Base-by-base conservation (phyloP, 1,140 invertebrate species). In the Scaptomyza graminum region DNA sequence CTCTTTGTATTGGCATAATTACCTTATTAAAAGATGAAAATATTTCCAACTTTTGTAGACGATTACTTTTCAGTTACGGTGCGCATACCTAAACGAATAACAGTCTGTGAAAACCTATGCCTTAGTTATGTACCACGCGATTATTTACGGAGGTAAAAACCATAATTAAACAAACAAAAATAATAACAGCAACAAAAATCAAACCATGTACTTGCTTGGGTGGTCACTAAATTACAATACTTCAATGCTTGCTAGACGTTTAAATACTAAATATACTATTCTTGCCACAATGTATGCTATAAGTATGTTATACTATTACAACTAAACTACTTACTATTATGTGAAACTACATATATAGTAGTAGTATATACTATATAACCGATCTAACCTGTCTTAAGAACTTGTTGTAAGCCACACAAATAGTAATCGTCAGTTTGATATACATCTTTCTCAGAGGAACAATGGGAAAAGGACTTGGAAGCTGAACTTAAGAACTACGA, bases 381-480 rank as follows among this genome's bases (percentile, higher is more conserved):
- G 37, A 41, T 6, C 28, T 61, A 31, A 46, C 13, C 18, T 67
- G 56, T 41, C 18, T 56, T 34, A 34, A 34, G 31, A 2, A 31
- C 37, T 16, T 43, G 37, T 43, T 52, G 8, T 75, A 85, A 85
- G 82, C 82, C 82, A 85, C 82, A 47, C 82, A 85, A 15, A 51
- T 82, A 66, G 50, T 85, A 87, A 85, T 78, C 64, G 47, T 49
- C 25, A 46, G 18, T 68, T 62, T 74, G 59, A 55, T 64, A 55
- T 64, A 41, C 56, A 62, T 79, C 65, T 76, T 84, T 66, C 74
- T 56, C 93, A 95, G 95, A 97, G 94, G 96, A 97, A 93, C 96
- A 97, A 93, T 97, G 97, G 96, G 97, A 98, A 93, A 96, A 96
- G 87, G 97, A 98, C 92, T 93, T 98, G 88, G 96, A 97, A 92